Conservation (phyloP, 1,140 invertebrate genomes). For the Papilio xuthus region DNA sequence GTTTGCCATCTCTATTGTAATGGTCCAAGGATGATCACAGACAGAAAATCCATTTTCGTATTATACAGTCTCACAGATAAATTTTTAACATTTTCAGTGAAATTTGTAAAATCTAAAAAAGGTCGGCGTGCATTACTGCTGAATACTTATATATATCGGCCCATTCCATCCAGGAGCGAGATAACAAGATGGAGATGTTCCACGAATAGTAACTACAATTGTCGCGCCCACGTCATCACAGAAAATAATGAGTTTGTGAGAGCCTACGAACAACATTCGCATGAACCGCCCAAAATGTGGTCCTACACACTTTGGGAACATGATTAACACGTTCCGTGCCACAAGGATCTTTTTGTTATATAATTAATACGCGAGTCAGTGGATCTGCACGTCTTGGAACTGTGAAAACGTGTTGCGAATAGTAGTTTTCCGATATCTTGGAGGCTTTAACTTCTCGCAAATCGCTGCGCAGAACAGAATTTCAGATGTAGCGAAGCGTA, state of each 20-base stretch:
- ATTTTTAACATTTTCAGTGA: conserved; percentile 36
- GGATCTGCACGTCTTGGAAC: not conserved
- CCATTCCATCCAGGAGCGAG: conserved; percentile 11
- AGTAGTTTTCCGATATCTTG: no score
- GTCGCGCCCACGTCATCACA: conserved; percentile 42
- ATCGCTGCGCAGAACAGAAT: no score
- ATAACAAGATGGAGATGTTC: conserved; percentile 47
- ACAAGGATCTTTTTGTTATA: not conserved
- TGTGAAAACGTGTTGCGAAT: no score
- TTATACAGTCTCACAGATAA: not conserved
- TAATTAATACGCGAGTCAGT: not conserved
- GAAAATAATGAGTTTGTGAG: not conserved
- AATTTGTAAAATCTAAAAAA: conserved; percentile 42
- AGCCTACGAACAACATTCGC: not conserved
- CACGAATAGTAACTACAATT: conserved; percentile 40
- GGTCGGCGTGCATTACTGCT: conserved; percentile 41
- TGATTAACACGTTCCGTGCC: not conserved
- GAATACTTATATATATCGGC: conserved; percentile 43
- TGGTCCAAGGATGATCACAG: not conserved
- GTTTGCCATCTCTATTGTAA: no score
- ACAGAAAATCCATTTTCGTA: not conserved
- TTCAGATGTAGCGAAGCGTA: no score
- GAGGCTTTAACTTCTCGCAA: no score
- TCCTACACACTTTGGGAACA: not conserved
- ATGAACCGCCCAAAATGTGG: conserved; percentile 3